phyloP scores from a whole-genome alignment of 92 coral and sea anemone genomes.

The Zoanthus solanderi region DNA sequence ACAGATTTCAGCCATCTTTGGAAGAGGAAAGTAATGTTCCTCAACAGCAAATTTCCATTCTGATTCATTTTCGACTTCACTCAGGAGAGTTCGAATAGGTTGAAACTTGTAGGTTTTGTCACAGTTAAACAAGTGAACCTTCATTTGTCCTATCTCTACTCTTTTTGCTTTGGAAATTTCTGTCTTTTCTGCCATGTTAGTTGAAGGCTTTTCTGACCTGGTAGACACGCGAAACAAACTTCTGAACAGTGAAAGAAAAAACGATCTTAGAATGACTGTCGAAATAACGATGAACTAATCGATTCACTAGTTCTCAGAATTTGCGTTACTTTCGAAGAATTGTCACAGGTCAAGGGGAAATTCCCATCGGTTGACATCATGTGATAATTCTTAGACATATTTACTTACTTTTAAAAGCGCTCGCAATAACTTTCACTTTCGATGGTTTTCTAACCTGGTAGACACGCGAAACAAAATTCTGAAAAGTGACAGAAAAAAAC shows the following conservation, averaged over 20 bases:
- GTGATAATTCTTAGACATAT: background rate
- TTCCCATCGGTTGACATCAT: background rate
- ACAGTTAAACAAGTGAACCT: constrained; percentile 78
- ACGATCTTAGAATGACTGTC: background rate
- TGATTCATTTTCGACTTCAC: constrained; percentile 39
- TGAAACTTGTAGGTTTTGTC: constrained; percentile 71
- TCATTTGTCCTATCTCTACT: background rate
- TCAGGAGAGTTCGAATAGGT: constrained; percentile 51
- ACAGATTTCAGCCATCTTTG: constrained; percentile 42
- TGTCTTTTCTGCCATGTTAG: constrained; percentile 13
- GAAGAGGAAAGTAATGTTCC: constrained; percentile 42
- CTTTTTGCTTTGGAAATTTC: background rate
- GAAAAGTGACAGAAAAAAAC: constrained; percentile 6
- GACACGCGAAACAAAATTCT: background rate
- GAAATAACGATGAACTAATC: background rate
- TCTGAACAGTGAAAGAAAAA: constrained; percentile 24
- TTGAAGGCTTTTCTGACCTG: background rate
- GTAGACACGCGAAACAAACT: background rate
- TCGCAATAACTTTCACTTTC: background rate
- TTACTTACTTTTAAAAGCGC: background rate
- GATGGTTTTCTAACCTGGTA: background rate
- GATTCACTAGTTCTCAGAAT: background rate
- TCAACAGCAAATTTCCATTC: constrained; percentile 20
- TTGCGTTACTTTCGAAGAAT: constrained; percentile 39
- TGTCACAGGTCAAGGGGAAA: constrained; percentile 4